Evolutionary conservation across 2,888 invertebrate genomes (phyloP), one percentile per base, ranked within the genome.

Genomic region (Epinotia ramella): DNA sequence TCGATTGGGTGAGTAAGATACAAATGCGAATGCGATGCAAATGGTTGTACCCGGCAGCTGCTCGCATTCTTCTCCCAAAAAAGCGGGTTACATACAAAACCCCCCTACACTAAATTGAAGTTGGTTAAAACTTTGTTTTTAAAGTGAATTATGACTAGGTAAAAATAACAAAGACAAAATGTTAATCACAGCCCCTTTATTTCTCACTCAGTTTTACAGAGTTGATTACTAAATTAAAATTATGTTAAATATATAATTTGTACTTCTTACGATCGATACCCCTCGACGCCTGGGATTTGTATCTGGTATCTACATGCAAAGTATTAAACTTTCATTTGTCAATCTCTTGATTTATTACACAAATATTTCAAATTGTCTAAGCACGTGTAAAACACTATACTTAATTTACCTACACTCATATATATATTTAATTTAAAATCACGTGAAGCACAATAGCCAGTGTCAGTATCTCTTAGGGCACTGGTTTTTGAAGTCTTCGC

Each of bases 151-250:
- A 9, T 40, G 13, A 46, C 62, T n/a, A n/a, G 9, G 12, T 40
- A 63, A n/a, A 33, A 4, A 56, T 60, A 78, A 76, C 16, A 53
- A 76, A 68, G 78, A 24, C 24, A 73, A 70, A 24, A 76, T 1
- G 13, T 70, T 67, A 80, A 81, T 90, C 90, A 90, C 90, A 90
- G 89, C 89, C 89, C 80, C 80, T 89, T 86, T 87, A 85, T 84
- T 89, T 60, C 77, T 73, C 59, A 74, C 73, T 73, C 24, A 69
- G 28, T 13, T 13, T 62, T 13, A 40, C 20, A 33, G 18, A 46
- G 20, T 28, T 66, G 6, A n/a, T 53, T 53, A 28, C 13, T 13
- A 20, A 44, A 40, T 56, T 18, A 56, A 56, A 33, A 28, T 67
- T 12, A 57, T 18, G 16, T 44, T 18, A 33, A 24, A 49, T 7